Evolutionary conservation across 2,797 vertebrate genomes (phyloP), one percentile per base, ranked within the genome.

Genomic region (Tenualosa ilisha): DNA sequence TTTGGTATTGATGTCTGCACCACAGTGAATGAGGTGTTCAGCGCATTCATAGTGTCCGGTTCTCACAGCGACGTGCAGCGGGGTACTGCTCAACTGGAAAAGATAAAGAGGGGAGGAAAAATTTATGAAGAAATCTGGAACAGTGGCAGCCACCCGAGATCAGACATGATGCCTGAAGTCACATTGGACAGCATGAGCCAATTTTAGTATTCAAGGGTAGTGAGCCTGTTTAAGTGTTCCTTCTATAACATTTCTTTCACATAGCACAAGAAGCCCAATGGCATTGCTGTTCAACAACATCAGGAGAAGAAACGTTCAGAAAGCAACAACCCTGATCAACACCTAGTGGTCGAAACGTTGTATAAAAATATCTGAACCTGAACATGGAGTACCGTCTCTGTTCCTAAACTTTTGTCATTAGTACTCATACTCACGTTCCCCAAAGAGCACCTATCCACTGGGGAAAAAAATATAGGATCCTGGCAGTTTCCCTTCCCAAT

Each of bases 41-140:
- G 93, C 96, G 0, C 97, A 97, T 49, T 97, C 96, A 0, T 95
- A 93, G 86, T 95, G 96, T 11, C 97, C 97, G 0, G 96, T 97
- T 82, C 96, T 94, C 88, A 97, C 97, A 0, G 97, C 96, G 82
- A 98, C 97, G 0, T 98, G 97, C 88, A 98, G 87, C 4, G 97
- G 95, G 1, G 96, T 97, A 88, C 97, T 98, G 88, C 92, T 93
- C 88, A 98, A 88, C 97, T 98, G 88, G 0, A 37, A 37, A 49
- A 8, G 68, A 51, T 0, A 49, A 81, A 59, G 20, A 31, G 56
- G 20, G 22, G 43, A 17, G 20, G 12, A 22, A 3, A 7, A n/a
- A 50, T 26, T 9, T 9, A 51, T 31, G 22, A 49, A 59, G 31
- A 75, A 43, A 43, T 40, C 31, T 75, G 4, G 17, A 75, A 40